These are phyloP conservation scores for Erinaceus europaeus DNA, from an alignment of 2,113 vertebrate genomes.

Conservation along the genomic window DNA sequence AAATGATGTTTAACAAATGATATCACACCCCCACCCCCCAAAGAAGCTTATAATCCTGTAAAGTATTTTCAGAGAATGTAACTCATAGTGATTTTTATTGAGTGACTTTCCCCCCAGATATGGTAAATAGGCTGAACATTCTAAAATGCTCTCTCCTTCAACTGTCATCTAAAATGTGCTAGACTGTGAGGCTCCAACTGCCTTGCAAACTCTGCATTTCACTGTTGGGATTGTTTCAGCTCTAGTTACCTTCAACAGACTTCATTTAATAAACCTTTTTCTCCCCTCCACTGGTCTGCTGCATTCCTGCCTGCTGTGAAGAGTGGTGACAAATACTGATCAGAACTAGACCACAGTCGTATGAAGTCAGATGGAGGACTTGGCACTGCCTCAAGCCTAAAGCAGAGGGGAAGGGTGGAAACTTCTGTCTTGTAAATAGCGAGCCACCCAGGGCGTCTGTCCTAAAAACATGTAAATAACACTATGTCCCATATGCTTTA, in stretches of 20 bases:
- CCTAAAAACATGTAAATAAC: constrained; percentile 40
- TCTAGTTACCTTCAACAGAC: background rate
- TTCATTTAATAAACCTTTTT: background rate
- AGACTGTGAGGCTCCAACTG: background rate
- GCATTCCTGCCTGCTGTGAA: constrained; percentile 45
- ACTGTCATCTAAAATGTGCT: background rate
- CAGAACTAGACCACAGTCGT: constrained; percentile 54
- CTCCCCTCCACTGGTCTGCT: background rate
- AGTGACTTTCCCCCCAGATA: background rate
- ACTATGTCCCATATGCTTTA: background rate
- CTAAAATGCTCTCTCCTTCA: constrained; percentile 5
- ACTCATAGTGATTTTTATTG: background rate
- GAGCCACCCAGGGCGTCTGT: constrained; percentile 37
- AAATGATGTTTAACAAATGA: too few species aligned
- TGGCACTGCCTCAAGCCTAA: constrained; percentile 32
- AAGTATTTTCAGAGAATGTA: constrained; percentile 8
- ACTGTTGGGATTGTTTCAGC: background rate
- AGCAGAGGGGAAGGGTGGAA: constrained; percentile 44
- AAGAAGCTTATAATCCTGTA: background rate
- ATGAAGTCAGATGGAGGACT: constrained; percentile 47
- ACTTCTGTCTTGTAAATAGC: constrained; percentile 43
- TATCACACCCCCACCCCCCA: background rate
- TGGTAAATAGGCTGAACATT: background rate
- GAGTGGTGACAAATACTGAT: constrained; percentile 69
- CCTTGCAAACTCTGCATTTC: background rate